Conservation (phyloP, 2,113 vertebrate genomes). For the Chroicocephalus ridibundus region DNA sequence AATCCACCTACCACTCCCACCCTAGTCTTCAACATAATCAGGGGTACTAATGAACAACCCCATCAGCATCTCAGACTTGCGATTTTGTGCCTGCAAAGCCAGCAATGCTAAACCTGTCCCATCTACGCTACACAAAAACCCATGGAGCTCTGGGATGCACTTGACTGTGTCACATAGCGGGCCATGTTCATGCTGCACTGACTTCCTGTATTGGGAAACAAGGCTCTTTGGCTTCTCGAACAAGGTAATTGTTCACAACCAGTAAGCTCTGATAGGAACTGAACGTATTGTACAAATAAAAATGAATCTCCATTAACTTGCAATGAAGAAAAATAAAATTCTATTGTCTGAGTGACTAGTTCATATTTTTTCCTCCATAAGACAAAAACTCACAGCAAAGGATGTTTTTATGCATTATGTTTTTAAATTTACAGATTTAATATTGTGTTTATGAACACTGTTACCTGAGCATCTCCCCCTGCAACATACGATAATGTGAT, state of each 20-base stretch:
- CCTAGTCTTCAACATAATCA: not conserved
- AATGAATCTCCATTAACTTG: not conserved
- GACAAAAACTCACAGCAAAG: not conserved
- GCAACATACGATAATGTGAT: not conserved
- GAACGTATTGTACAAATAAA: not conserved
- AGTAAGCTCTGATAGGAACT: not conserved
- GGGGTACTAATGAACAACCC: not conserved
- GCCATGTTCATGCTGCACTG: not conserved
- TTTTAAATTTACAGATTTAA: not conserved
- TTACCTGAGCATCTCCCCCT: not conserved
- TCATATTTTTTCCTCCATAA: not conserved
- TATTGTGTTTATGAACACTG: not conserved
- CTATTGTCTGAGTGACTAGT: not conserved
- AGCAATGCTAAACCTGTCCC: not conserved
- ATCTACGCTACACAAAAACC: not conserved
- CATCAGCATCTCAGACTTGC: not conserved
- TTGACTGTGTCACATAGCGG: not conserved
- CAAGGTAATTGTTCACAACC: not conserved
- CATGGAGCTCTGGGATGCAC: rapidly evolving
- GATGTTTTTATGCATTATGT: not conserved
- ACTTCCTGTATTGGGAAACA: not conserved
- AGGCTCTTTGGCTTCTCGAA: not conserved
- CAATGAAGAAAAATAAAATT: not conserved
- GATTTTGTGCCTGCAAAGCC: not conserved
- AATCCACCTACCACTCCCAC: not conserved